Evolutionary conservation across 2,888 invertebrate species (phyloP).

Genomic region (Tillus elongatus): DNA sequence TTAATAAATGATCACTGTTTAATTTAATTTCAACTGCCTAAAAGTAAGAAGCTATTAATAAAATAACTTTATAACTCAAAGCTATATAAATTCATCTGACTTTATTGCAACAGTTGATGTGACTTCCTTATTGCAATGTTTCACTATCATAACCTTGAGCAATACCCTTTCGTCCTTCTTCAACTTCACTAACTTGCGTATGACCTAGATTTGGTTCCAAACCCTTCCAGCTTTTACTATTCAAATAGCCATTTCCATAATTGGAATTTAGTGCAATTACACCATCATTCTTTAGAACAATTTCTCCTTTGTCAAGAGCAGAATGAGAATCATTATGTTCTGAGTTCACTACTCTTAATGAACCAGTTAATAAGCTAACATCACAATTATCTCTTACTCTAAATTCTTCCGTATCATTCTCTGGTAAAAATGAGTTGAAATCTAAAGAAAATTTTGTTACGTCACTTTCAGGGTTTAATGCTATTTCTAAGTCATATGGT

Average conservation of each 20-base stretch:
- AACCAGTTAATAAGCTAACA: constrained; percentile 71
- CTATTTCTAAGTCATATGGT: constrained; percentile 85
- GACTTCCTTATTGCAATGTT: no score
- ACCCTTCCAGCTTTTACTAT: constrained; percentile 73
- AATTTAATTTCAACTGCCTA: no score
- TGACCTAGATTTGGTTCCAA: constrained; percentile 72
- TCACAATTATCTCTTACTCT: constrained; percentile 46
- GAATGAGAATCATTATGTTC: no score
- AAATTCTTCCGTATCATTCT: constrained; percentile 36
- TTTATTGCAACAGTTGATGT: no score
- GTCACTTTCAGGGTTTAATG: constrained; percentile 52
- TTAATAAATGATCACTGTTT: no score
- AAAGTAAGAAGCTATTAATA: no score
- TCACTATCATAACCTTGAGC: constrained; percentile 62
- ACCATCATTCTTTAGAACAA: constrained; percentile 38
- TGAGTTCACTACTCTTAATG: no score
- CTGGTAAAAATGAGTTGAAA: constrained; percentile 61
- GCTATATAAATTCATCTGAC: no score
- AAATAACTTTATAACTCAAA: no score
- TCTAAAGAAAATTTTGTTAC: constrained; percentile 46
- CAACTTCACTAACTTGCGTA: constrained; percentile 57
- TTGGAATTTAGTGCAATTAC: constrained; percentile 45
- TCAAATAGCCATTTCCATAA: constrained; percentile 56
- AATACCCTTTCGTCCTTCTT: constrained; percentile 67
- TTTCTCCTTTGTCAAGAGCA: constrained; percentile 15